Base-by-base conservation (phyloP, 1,140 invertebrate species). In the Drosophila paulistorum region DNA sequence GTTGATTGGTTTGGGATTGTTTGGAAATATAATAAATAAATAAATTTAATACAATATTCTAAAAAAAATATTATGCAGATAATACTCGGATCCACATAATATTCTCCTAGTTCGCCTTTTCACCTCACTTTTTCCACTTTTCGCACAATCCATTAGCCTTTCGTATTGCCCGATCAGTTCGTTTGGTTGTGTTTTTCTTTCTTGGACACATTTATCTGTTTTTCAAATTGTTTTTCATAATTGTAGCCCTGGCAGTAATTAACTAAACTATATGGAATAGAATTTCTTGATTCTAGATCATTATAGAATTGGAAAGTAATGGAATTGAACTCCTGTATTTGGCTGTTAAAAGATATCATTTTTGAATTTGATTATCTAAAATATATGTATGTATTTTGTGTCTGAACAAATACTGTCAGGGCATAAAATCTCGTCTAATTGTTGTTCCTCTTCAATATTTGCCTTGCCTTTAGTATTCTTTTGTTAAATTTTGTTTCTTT, bases 21-120 rank as follows among this genome's bases (percentile, higher is more conserved):
- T 51, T 51, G 45, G 45, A 17, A 51, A 48, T 51, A 63, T 72
- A 85, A 84, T 86, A 81, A 84, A 84, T 85, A 81, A 81, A 37
- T 85, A 70, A 65, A 77, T 74, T 51, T 77, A 71, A 81, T 65
- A 77, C 65, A 80, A 71, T 63, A 48, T 76, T 55, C 11, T 68
- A n/a, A 1, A 11, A 26, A 54, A 62, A 48, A 59, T 59, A 39
- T 39, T 39, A 39, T 13, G 37, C 11, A 39, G 37, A n/a, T n/a
- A n/a, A n/a, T n/a, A n/a, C n/a, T n/a, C n/a, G n/a, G 3, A 13
- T 39, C 37, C 10, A 13, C 37, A 13, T 39, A 39, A 39, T 5
- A 13, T 39, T 39, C 13, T 39, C 3, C 42, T 42, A 20, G 26
- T 55, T 11, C 14, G 48, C 30, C 51, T 41, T 37, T 41, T 48